Conservation (phyloP, 2,113 vertebrate genomes). For the Perccottus glenii region DNA sequence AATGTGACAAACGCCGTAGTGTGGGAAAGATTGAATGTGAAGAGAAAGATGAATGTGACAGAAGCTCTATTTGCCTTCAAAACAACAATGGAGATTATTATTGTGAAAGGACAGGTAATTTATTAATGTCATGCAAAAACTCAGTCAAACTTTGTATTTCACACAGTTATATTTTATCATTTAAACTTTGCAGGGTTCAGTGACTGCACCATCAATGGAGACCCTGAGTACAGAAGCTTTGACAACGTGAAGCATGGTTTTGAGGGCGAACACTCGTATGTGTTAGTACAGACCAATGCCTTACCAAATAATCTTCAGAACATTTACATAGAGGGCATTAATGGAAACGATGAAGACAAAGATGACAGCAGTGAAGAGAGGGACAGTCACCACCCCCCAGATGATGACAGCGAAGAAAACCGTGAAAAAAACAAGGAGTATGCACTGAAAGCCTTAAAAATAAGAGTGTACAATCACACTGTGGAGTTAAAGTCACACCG, state of each 20-base stretch:
- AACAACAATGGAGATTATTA: slow-evolving; percentile 69
- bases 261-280: slow-evolving; percentile 75
- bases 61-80: slow-evolving; percentile 69
- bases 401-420: slow-evolving; percentile 24
- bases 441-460: slow-evolving; percentile 72
- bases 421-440: slow-evolving; percentile 15
- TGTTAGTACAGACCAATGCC: slow-evolving; percentile 75
- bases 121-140: neutral
- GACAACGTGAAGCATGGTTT: slow-evolving; percentile 81
- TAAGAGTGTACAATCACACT: slow-evolving; percentile 82
- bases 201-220: slow-evolving; percentile 73
- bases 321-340: slow-evolving; percentile 79
- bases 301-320: slow-evolving; percentile 72
- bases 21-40: slow-evolving; percentile 64
- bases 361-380: slow-evolving; percentile 46
- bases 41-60: slow-evolving; percentile 67
- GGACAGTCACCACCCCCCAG: neutral
- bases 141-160: neutral
- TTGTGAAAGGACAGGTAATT: slow-evolving; percentile 76
- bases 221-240: slow-evolving; percentile 82
- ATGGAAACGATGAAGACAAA: slow-evolving; percentile 15
- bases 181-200: slow-evolving; percentile 71
- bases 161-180: neutral
- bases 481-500: slow-evolving; percentile 75
- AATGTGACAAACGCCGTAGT: slow-evolving; percentile 68